Evolutionary conservation across 2,113 vertebrate genomes (phyloP), one percentile per base, ranked within the genome.

Genomic region (Plectropomus leopardus): DNA sequence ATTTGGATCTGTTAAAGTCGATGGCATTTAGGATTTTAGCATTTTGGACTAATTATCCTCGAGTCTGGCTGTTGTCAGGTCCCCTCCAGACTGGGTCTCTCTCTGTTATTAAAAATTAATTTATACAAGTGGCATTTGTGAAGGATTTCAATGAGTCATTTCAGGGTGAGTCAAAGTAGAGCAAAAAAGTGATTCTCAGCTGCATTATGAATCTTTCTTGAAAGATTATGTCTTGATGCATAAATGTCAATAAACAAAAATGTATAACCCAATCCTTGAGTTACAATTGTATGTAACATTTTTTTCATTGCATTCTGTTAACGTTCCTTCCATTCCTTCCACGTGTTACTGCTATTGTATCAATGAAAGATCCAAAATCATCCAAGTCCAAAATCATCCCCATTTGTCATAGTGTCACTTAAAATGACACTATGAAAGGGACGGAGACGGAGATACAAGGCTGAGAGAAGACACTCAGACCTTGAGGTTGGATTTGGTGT

Each of bases 401-500:
- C 10, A 19, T 72, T 53, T n/a, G n/a, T 63, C 34, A 75, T 4
- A 54, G 23, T 26, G 9, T 57, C n/a, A 26, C 34, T n/a, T 6
- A 3, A 55, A 76, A 78, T 60, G 26, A 28, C 30, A 32, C 53
- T 72, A 24, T 15, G 23, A 51, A 72, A 68, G 55, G 15, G 53
- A 64, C 15, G 14, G 26, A 72, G 36, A 58, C 48, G 44, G 16
- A 28, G 15, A 30, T 23, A 45, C 16, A 26, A 61, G 36, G 44
- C 48, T 53, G 26, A 57, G 44, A 59, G 28, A 47, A 67, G 55
- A 55, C 15, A 11, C 44, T 58, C 40, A 47, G 50, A 66, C 44
- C 30, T 50, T 59, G 44, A 70, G 76, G 48, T 61, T 30, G 32
- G 32, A 45, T 47, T 55, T 53, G 67, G 42, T 66, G 60, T 89